Percentiles rank a stretch among this genome's conserved stretches.
phyloP scores from a whole-genome alignment of 2,888 invertebrate genomes.

The Polia nebulosa region DNA sequence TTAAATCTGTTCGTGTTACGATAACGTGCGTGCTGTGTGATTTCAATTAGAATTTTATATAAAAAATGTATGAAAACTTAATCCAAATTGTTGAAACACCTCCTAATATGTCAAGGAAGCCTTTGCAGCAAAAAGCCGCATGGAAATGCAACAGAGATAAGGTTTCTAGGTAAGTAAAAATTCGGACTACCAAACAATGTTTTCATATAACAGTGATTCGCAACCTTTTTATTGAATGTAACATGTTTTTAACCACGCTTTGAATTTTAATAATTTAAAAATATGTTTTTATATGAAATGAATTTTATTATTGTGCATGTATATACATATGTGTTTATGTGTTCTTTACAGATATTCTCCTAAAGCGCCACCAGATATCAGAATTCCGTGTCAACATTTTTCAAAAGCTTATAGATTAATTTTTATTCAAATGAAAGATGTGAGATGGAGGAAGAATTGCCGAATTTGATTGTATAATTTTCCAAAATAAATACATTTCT shows the following conservation, averaged over 20 bases:
- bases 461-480: background rate
- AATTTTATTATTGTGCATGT: too few relatives aligned
- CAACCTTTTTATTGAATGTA: background rate
- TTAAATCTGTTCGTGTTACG: too few relatives aligned
- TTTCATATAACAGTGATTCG: constrained; percentile 1
- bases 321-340: too few relatives aligned
- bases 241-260: too few relatives aligned
- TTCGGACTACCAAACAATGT: background rate
- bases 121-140: constrained; percentile 18
- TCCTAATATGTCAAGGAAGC: constrained; percentile 19
- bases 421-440: constrained; percentile 7
- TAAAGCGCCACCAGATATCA: background rate
- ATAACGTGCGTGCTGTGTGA: constrained; percentile 1
- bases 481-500: background rate
- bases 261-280: too few relatives aligned
- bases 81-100: constrained; percentile 19
- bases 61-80: constrained; percentile 16
- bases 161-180: constrained; percentile 1
- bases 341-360: background rate
- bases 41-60: constrained; percentile 10
- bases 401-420: constrained; percentile 5
- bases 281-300: too few relatives aligned
- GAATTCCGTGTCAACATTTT: constrained; percentile 1
- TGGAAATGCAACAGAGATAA: constrained; percentile 19
- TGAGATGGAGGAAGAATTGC: background rate